A percentile compares a stretch with the other conserved stretches of the same genome.
Conservation (phyloP, 2,797 vertebrate genomes). For the Sebastes aleutianus region DNA sequence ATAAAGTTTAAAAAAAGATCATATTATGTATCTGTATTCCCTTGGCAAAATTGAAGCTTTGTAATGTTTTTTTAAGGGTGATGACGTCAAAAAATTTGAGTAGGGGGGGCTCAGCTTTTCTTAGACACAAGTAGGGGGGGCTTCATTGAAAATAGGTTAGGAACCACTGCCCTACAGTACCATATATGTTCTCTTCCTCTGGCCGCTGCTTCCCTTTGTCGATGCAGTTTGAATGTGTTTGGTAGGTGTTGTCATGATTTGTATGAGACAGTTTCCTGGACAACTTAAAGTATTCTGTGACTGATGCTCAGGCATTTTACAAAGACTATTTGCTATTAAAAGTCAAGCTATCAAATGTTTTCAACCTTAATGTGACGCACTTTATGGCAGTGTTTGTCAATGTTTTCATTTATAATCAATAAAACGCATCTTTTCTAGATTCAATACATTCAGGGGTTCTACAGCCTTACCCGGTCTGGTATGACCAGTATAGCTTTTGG, state of each 20-base stretch:
- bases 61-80: no score
- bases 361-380: not conserved
- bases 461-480: no score
- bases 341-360: not conserved
- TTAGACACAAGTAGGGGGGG: no score
- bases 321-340: not conserved
- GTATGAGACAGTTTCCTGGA: not conserved
- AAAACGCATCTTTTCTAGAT: not conserved
- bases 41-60: rapidly evolving
- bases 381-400: not conserved
- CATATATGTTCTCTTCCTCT: not conserved
- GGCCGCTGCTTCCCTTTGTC: not conserved
- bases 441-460: no score
- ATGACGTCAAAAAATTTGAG: no score
- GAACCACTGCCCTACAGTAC: no score
- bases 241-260: not conserved
- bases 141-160: no score
- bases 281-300: not conserved
- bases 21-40: no score
- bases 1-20: no score
- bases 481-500: not conserved
- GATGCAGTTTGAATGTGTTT: not conserved
- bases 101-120: no score
- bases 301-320: not conserved
- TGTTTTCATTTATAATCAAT: not conserved